Evolutionary conservation across 2,113 vertebrate species (phyloP).

Genomic region (Ophiodon elongatus): DNA sequence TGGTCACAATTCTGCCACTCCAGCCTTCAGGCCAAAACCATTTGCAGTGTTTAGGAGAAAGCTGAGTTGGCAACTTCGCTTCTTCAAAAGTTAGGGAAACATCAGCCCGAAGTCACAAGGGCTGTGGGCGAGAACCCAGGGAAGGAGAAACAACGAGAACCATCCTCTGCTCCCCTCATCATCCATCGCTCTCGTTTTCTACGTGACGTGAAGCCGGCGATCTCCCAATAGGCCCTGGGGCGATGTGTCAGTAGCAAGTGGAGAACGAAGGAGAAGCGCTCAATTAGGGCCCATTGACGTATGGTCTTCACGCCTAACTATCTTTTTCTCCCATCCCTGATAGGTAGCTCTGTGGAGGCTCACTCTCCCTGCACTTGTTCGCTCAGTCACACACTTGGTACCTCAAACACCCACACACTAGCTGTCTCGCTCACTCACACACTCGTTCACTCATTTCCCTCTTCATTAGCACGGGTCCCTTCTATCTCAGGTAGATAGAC

Average conservation of each 20-base stretch:
- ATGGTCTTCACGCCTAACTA: slow-evolving; percentile 61
- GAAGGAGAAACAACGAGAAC: slow-evolving; percentile 40
- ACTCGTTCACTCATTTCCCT: slow-evolving; percentile 62
- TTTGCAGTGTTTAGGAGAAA: slow-evolving; percentile 62
- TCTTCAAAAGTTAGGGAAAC: slow-evolving; percentile 57
- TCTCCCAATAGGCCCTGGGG: slow-evolving; percentile 65
- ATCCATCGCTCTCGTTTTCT: slow-evolving; percentile 60
- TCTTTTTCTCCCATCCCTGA: slow-evolving; percentile 50
- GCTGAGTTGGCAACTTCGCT: slow-evolving; percentile 52
- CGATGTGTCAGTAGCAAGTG: slow-evolving; percentile 64
- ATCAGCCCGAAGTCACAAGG: slow-evolving; percentile 49
- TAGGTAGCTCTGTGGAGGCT: slow-evolving; percentile 47
- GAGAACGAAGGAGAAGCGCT: slow-evolving; percentile 65
- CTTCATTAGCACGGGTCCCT: slow-evolving; percentile 60
- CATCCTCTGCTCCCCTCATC: slow-evolving; percentile 49
- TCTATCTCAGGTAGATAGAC: slow-evolving; percentile 51
- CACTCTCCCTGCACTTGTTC: slow-evolving; percentile 56
- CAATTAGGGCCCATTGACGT: slow-evolving; percentile 73
- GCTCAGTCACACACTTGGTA: slow-evolving; percentile 49
- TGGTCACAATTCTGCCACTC: slow-evolving; percentile 48
- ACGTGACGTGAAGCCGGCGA: slow-evolving; percentile 49
- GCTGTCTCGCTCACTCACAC: slow-evolving; percentile 54
- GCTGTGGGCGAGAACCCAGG: slow-evolving; percentile 25
- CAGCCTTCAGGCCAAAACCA: slow-evolving; percentile 40
- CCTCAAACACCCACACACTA: slow-evolving; percentile 58